Base-by-base conservation (phyloP, 2,888 invertebrate species). In the Scrobipalpa atriplicella region DNA sequence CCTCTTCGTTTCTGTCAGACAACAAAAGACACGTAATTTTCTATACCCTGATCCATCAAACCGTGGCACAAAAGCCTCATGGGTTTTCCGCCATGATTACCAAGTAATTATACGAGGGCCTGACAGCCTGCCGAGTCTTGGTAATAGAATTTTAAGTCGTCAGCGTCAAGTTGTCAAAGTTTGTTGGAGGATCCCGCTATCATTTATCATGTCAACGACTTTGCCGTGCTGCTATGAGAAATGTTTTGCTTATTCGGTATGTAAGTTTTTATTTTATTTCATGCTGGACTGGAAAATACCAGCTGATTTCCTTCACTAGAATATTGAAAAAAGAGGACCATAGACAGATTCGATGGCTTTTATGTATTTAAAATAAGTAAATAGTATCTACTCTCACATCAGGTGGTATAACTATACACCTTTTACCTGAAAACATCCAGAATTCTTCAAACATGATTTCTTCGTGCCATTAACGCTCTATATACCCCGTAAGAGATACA, bases 141-240 rank as follows among this genome's bases (percentile, higher is more conserved):
- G 47, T 47, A 47, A 47, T 47, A 47, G 47, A 47, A 47, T 47
- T 47, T 47, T 47, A 47, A 52, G 52, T 19, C 19, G 52, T 52
- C 52, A 9, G 52, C 18, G 52, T 21, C 47, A 47, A 16, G n/a
- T 21, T 21, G 21, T 21, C 54, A 21, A 56, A 56, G 11, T 56
- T 56, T 21, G 54, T 56, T 56, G 13, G 11, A 21, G 21, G 6
- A 9, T 29, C 3, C 5, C 11, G 11, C 54, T 29, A 13, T 21
- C 54, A 56, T 56, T 56, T 56, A 56, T 56, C 54, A 11, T 56
- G 54, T 56, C 54, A 21, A 29, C 54, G 54, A 54, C 21, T 21
- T 21, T 0, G 11, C 19, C 13, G 54, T 21, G 7, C n/a, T n/a
- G 54, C 13, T 13, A 21, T 19, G 54, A 56, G 21, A 21, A 21